Evolutionary conservation across 1,140 invertebrate species (phyloP).

Genomic region (Cylas formicarius): DNA sequence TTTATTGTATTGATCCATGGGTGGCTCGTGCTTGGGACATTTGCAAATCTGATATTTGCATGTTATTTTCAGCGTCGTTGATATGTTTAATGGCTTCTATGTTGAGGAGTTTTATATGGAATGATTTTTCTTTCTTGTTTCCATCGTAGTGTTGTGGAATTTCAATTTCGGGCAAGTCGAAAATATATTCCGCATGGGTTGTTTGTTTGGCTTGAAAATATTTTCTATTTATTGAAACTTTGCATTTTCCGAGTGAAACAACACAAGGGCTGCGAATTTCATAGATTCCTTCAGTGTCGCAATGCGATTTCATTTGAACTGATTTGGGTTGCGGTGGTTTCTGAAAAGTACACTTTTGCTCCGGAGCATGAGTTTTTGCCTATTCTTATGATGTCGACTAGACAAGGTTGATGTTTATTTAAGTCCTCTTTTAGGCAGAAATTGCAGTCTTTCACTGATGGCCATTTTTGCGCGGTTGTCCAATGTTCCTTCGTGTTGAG

Average conservation of each 20-base stretch:
- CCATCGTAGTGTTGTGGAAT: too few species aligned
- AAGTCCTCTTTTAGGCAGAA: neutral
- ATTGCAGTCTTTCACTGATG: neutral
- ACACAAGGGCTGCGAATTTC: neutral
- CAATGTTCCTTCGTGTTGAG: neutral
- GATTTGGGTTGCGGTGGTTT: neutral
- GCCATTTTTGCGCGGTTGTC: constrained; percentile 2
- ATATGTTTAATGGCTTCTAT: too few species aligned
- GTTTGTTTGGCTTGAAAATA: neutral
- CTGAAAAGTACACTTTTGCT: neutral
- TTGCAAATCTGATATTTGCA: too few species aligned
- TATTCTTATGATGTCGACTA: neutral
- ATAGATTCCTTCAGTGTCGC: neutral
- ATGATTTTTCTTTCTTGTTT: too few species aligned
- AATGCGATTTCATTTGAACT: constrained; percentile 1
- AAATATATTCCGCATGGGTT: constrained; percentile 1
- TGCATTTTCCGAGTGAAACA: neutral
- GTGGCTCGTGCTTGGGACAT: too few species aligned
- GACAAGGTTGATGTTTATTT: neutral
- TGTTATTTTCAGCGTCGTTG: too few species aligned
- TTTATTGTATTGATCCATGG: too few species aligned
- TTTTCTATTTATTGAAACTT: neutral
- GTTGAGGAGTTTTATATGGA: too few species aligned
- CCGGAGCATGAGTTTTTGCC: neutral
- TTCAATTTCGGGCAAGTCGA: constrained; percentile 1